phyloP scores from a whole-genome alignment of 2,797 vertebrate species.

The Eutrigla gurnardus region DNA sequence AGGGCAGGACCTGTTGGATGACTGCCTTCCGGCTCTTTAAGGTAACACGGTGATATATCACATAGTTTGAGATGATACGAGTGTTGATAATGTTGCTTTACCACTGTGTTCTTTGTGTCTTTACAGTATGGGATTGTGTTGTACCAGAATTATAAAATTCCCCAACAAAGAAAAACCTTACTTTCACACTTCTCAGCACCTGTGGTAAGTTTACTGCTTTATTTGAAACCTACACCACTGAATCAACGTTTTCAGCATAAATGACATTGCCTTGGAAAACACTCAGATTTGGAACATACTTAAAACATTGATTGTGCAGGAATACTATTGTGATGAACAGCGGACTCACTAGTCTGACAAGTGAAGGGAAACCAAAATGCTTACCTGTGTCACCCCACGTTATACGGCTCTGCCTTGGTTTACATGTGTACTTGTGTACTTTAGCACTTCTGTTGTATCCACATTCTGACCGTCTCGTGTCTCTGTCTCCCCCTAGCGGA shows the following conservation, averaged over 20 bases:
- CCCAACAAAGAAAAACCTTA: constrained; percentile 91
- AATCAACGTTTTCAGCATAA: not conserved
- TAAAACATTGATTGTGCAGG: not conserved
- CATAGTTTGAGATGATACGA: not conserved
- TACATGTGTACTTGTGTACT: not conserved
- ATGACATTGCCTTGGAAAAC: not conserved
- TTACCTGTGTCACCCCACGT: not conserved
- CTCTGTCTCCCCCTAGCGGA: constrained; percentile 89
- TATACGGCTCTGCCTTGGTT: not conserved
- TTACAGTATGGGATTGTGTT: constrained; percentile 94
- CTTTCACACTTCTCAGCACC: constrained; percentile 91
- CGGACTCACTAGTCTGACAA: constrained; percentile 5
- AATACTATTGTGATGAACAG: not conserved
- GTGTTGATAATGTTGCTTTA: constrained; percentile 19
- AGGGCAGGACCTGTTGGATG: constrained; percentile 94
- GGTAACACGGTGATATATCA: constrained; percentile 77
- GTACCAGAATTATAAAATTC: constrained; percentile 97
- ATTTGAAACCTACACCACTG: not conserved
- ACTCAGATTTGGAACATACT: not conserved
- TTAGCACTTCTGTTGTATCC: not conserved
- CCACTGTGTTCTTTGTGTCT: constrained; percentile 33
- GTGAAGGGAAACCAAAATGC: not conserved
- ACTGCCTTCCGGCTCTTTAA: constrained; percentile 96
- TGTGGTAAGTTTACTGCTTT: constrained; percentile 85
- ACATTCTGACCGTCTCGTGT: constrained; percentile 35